Evolutionary conservation across 2,797 vertebrate species (phyloP).

Genomic region (Diplodus puntazzo): DNA sequence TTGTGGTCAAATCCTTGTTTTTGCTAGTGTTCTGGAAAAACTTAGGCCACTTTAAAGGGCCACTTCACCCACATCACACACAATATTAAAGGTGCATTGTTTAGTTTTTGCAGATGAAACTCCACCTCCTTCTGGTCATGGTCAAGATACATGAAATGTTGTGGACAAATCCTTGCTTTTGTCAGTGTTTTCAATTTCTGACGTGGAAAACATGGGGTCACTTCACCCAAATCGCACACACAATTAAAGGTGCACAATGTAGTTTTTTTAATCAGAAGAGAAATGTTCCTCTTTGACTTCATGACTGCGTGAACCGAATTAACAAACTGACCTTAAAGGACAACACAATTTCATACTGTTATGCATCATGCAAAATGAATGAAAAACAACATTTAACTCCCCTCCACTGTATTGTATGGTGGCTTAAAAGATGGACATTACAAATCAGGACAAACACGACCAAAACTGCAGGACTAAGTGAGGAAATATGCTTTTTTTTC

Average conservation of each 20-base stretch:
- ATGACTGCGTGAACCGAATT: no score
- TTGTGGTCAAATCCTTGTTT: conserved; percentile 37
- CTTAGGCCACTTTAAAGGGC: no score
- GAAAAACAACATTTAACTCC: neutral
- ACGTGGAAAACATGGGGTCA: no score
- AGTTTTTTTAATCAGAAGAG: no score
- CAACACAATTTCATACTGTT: no score
- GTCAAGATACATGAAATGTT: conserved; percentile 21
- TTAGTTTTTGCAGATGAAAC: neutral
- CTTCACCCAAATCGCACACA: no score
- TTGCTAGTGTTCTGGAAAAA: neutral
- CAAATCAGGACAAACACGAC: neutral
- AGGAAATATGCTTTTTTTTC: neutral
- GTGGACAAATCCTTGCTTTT: conserved; percentile 31
- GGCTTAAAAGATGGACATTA: neutral
- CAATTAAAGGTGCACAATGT: no score
- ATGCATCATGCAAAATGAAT: neutral
- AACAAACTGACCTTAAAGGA: no score
- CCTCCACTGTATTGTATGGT: neutral
- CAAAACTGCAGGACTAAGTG: neutral
- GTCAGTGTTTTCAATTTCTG: neutral
- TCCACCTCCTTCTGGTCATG: conserved; percentile 42
- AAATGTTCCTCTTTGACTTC: no score
- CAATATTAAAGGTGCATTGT: no score
- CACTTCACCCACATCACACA: no score